phyloP scores from a whole-genome alignment of 2,797 vertebrate species.

The Furcifer pardalis region DNA sequence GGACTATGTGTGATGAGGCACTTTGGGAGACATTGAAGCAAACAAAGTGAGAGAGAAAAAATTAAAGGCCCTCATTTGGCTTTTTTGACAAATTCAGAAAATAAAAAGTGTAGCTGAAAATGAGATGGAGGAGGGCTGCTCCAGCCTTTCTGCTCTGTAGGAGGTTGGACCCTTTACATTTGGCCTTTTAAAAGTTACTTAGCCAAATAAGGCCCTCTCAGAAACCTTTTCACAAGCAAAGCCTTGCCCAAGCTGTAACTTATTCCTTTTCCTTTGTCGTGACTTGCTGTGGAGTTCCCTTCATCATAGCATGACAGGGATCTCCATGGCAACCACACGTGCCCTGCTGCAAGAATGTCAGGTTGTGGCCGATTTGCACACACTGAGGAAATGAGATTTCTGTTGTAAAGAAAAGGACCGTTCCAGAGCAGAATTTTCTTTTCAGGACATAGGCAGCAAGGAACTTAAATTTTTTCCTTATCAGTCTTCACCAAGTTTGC shows the following conservation, averaged over 20 bases:
- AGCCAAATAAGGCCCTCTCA: slow-evolving; percentile 7
- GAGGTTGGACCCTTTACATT: background rate
- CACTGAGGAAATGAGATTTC: slow-evolving; percentile 49
- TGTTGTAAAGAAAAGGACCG: slow-evolving; percentile 37
- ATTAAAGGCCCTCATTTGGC: background rate
- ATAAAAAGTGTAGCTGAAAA: background rate
- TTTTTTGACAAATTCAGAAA: background rate
- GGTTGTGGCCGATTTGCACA: slow-evolving; percentile 39
- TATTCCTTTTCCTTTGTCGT: slow-evolving; percentile 14
- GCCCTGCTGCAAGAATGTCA: slow-evolving; percentile 20
- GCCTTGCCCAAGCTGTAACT: slow-evolving; percentile 1
- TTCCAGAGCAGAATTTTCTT: too few species aligned
- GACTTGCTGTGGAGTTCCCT: background rate
- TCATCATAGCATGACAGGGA: background rate
- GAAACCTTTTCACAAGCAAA: background rate
- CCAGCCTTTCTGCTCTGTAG: rapidly evolving
- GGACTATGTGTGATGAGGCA: background rate
- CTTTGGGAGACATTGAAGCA: background rate
- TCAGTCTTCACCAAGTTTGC: background rate
- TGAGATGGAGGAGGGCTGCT: rapidly evolving
- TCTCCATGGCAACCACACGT: slow-evolving; percentile 51
- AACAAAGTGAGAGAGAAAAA: background rate
- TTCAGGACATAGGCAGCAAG: background rate
- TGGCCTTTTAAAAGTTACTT: background rate
- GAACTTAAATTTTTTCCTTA: background rate